These are phyloP conservation scores for Smittia aterrima DNA, from an alignment of 2,888 invertebrate genomes.

Conservation along the genomic window DNA sequence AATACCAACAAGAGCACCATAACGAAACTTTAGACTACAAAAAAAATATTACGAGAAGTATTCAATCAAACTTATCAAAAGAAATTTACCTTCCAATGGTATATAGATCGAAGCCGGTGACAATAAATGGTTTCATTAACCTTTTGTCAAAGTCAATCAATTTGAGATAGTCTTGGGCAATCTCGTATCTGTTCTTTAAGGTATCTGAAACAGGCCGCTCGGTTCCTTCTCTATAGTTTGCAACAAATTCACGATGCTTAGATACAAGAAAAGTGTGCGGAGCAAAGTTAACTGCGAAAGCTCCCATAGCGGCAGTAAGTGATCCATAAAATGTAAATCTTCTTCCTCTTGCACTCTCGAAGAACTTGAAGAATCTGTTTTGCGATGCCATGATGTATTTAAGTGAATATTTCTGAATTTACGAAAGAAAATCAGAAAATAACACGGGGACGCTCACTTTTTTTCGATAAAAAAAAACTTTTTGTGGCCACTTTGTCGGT, in stretches of 20 bases:
- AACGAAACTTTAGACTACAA: conserved; percentile 54
- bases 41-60: too few species aligned
- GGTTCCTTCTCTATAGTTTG: conserved; percentile 65
- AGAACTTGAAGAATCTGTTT: conserved; percentile 44
- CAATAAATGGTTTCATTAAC: conserved; percentile 64
- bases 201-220: conserved; percentile 58
- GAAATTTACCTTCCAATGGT: conserved; percentile 60
- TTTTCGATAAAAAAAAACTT: too few species aligned
- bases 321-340: conserved; percentile 56
- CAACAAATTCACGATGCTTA: conserved; percentile 62
- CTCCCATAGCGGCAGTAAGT: conserved; percentile 54
- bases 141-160: conserved; percentile 56
- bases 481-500: too few species aligned
- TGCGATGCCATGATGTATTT: not conserved
- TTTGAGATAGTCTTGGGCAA: conserved; percentile 62
- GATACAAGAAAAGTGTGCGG: conserved; percentile 64
- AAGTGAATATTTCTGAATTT: not conserved
- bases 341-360: conserved; percentile 59
- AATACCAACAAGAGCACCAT: conserved; percentile 69
- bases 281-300: conserved; percentile 55
- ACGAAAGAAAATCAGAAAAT: too few species aligned
- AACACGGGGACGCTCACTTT: too few species aligned
- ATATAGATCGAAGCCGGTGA: conserved; percentile 70
- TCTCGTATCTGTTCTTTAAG: conserved; percentile 57
- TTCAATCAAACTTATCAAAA: too few species aligned